These are phyloP conservation scores for Takifugu flavidus DNA, from an alignment of 2,113 vertebrate species.

Conservation along the genomic window DNA sequence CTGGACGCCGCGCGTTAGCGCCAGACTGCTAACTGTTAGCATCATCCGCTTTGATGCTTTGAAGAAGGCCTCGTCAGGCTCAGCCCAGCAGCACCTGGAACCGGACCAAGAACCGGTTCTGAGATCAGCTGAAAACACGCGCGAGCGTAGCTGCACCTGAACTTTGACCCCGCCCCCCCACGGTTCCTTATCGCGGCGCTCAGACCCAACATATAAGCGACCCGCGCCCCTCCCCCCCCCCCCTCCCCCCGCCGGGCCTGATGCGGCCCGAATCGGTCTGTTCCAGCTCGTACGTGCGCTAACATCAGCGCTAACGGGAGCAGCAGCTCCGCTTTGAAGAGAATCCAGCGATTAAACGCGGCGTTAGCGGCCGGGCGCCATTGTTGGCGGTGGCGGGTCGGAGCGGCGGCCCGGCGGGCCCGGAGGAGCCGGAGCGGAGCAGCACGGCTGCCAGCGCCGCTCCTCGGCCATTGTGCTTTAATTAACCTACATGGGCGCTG, in stretches of 20 bases:
- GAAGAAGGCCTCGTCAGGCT: too few relatives aligned
- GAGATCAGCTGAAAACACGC: too few relatives aligned
- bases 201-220: slow-evolving; percentile 62
- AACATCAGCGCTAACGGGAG: slow-evolving; percentile 53
- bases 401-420: too few relatives aligned
- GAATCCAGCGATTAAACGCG: slow-evolving; percentile 61
- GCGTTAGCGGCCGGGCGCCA: slow-evolving; percentile 63
- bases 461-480: slow-evolving; percentile 76
- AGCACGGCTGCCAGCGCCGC: slow-evolving; percentile 75
- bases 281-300: slow-evolving; percentile 59
- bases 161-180: slow-evolving; percentile 38
- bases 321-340: slow-evolving; percentile 56
- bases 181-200: slow-evolving; percentile 50
- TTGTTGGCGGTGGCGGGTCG: slow-evolving; percentile 57
- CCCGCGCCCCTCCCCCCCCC: slow-evolving; percentile 35
- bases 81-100: too few relatives aligned
- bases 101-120: neutral
- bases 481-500: slow-evolving; percentile 77
- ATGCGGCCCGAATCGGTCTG: slow-evolving; percentile 63
- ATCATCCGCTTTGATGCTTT: too few relatives aligned
- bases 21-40: slow-evolving; percentile 44
- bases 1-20: too few relatives aligned
- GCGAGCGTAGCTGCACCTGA: too few relatives aligned
- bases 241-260: slow-evolving; percentile 47
- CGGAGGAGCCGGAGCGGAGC: slow-evolving; percentile 61